Base-by-base conservation (phyloP, 2,113 vertebrate genomes). In the Oplegnathus fasciatus region DNA sequence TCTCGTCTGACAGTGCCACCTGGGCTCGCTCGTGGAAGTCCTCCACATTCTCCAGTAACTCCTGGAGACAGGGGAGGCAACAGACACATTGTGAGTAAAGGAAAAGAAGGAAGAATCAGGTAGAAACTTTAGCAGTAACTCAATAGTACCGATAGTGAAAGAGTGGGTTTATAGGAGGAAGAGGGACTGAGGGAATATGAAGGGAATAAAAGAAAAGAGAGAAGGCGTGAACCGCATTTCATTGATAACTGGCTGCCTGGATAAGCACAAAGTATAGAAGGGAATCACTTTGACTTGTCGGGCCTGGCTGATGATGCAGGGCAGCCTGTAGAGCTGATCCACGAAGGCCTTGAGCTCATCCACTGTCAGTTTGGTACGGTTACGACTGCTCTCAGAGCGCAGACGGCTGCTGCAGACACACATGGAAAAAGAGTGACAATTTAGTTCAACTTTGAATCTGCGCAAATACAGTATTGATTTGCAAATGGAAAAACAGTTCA, bases 291-390 rank as follows among this genome's bases (percentile, higher is more conserved):
- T 98, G 40, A 99, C 97, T 93, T 98, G 98, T 79, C 97, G 96
- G 11, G 98, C 97, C 93, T 99, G 98, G 92, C 95, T 97, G 95
- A 99, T 97, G 91, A 99, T 88, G 85, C 98, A 99, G 0, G 98
- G 98, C 84, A 99, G 95, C 80, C 96, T 97, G 80, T 97, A 98
- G 58, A 99, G 95, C 87, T 99, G 98, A 46, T 98, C 97, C 42
- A 99, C 98, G 65, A 99, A 99, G 3, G 97, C 98, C 90, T 99
- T 99, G n/a, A 99, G 94, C 89, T 99, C 98, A 86, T 99, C 98
- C 94, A 99, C 96, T 0, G 98, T 99, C 78, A 99, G 95, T 87
- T 99, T 99, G 83, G 96, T 98, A 72, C 98, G 96, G 68, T 96
- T 96, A 65, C 96, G 96, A 67, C 95, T 86, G 82, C 62, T 96